phyloP scores from a whole-genome alignment of 2,113 vertebrate species.

The Tachysurus fulvidraco region DNA sequence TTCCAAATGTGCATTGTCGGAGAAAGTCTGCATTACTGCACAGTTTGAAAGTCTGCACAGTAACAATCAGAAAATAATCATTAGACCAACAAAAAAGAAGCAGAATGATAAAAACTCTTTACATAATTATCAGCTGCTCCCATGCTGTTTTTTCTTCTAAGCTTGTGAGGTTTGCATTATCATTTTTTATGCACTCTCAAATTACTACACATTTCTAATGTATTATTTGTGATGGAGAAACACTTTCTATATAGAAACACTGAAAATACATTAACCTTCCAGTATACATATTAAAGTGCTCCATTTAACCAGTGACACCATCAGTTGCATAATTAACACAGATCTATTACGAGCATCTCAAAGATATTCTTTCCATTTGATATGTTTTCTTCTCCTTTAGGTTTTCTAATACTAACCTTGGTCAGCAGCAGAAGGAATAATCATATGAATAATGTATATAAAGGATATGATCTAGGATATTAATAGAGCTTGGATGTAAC shows the following conservation, averaged over 20 bases:
- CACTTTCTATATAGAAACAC: background rate
- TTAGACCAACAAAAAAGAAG: constrained; percentile 7
- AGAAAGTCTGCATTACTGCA: constrained; percentile 35
- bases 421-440: background rate
- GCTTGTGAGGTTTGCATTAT: background rate
- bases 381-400: background rate
- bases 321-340: background rate
- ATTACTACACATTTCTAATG: background rate
- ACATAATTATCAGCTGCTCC: background rate
- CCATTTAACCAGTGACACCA: background rate
- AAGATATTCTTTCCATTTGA: background rate
- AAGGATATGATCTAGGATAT: background rate
- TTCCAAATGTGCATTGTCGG: constrained; percentile 54
- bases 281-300: background rate
- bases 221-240: background rate
- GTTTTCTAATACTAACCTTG: background rate
- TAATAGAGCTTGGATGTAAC: background rate
- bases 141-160: background rate
- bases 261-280: background rate
- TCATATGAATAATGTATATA: background rate
- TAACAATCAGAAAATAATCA: constrained; percentile 48
- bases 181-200: background rate
- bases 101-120: constrained; percentile 1
- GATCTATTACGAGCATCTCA: background rate
- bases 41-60: too few relatives aligned